Conservation (phyloP, 2,797 vertebrate species). For the Phrynocephalus forsythii region DNA sequence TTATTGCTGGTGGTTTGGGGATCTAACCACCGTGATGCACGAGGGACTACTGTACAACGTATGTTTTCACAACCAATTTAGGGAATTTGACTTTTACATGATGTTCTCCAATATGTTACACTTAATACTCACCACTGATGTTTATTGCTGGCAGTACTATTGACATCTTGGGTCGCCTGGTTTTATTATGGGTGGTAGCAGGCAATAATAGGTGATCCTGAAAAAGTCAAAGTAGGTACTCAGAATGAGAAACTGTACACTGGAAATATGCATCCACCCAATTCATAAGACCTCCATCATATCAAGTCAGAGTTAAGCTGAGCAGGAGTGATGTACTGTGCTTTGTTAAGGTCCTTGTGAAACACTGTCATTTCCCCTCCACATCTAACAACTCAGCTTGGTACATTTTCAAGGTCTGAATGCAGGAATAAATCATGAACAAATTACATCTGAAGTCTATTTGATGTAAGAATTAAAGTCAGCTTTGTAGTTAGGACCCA, state of each 20-base stretch:
- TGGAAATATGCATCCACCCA: conserved; percentile 34
- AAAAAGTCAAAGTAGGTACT: conserved; percentile 67
- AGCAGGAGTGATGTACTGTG: neutral
- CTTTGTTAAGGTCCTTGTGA: neutral
- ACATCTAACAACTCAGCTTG: neutral
- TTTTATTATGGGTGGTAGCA: conserved; percentile 95
- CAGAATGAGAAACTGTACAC: conserved; percentile 29
- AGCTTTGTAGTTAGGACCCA: neutral
- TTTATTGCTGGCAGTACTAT: conserved; percentile 94
- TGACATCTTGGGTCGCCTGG: conserved; percentile 96
- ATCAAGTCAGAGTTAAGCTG: neutral
- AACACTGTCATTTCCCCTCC: neutral
- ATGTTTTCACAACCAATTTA: neutral
- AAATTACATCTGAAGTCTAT: neutral
- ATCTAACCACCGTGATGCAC: too few relatives aligned
- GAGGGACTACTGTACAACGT: too few relatives aligned
- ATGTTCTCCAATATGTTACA: neutral
- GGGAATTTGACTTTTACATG: conserved; percentile 10
- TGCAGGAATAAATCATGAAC: conserved; percentile 7
- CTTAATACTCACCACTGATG: conserved; percentile 88
- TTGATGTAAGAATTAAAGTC: neutral
- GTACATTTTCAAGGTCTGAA: neutral
- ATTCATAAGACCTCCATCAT: neutral
- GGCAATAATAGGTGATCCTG: conserved; percentile 97
- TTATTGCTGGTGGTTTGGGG: too few relatives aligned